Percentiles rank a stretch among this genome's conserved stretches.
Evolutionary conservation across 2,888 invertebrate genomes (phyloP).

Genomic region (Thalpophila matura): DNA sequence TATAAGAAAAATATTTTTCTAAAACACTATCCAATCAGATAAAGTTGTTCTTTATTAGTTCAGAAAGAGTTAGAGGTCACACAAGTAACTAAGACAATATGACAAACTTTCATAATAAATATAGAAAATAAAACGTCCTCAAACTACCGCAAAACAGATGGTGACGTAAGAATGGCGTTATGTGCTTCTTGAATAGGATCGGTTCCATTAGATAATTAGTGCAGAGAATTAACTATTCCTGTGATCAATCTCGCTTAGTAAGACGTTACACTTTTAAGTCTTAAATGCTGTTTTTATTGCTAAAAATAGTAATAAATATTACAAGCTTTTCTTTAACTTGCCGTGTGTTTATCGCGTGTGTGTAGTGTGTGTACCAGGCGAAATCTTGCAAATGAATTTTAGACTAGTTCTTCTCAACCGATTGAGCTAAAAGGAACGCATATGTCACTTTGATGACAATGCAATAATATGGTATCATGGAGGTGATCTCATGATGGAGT

Average conservation of each 20-base stretch:
- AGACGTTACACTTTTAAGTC: not conserved
- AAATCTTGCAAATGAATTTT: no score
- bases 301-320: no score
- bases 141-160: slow-evolving; percentile 10
- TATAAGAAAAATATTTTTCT: no score
- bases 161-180: slow-evolving; percentile 19
- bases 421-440: no score
- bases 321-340: no score
- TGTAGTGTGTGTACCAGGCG: no score
- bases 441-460: no score
- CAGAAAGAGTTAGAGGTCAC: slow-evolving; percentile 10
- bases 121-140: slow-evolving; percentile 15
- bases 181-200: slow-evolving; percentile 1
- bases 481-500: no score
- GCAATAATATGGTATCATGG: no score
- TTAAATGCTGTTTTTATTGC: not conserved
- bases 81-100: not conserved
- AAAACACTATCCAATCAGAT: slow-evolving; percentile 21
- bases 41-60: slow-evolving; percentile 28
- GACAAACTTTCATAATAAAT: slow-evolving; percentile 28
- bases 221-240: not conserved
- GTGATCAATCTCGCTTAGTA: slow-evolving; percentile 6
- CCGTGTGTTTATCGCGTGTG: no score
- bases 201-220: slow-evolving; percentile 22
- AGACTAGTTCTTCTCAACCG: no score